phyloP scores from a whole-genome alignment of 2,888 invertebrate species.

The Xylocampa areola region DNA sequence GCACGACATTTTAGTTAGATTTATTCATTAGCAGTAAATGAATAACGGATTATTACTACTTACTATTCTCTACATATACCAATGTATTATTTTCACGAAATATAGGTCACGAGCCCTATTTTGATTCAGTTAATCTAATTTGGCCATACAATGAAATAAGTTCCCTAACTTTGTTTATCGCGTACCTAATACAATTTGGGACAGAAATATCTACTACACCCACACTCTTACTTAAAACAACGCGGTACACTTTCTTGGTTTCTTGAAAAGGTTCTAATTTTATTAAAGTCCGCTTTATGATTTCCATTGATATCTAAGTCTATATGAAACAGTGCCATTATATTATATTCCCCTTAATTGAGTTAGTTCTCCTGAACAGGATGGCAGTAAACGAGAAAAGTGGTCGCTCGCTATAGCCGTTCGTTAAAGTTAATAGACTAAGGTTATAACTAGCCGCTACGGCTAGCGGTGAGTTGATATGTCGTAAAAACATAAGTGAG shows the following conservation, averaged over 20 bases:
- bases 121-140: conserved; percentile 34
- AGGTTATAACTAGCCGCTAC: conserved; percentile 32
- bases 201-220: conserved; percentile 12
- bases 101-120: conserved; percentile 54
- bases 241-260: conserved; percentile 10
- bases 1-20: no score
- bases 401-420: conserved; percentile 61
- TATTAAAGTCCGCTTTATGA: conserved; percentile 3
- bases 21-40: no score
- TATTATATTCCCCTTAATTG: conserved; percentile 61
- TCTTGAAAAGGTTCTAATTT: conserved; percentile 5
- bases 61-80: conserved; percentile 66
- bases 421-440: conserved; percentile 66
- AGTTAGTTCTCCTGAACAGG: conserved; percentile 67
- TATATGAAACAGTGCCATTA: conserved; percentile 37
- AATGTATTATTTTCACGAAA: conserved; percentile 54
- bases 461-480: conserved; percentile 18
- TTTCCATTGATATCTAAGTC: conserved; percentile 15
- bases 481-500: conserved; percentile 25
- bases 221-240: conserved; percentile 6
- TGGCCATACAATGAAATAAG: conserved; percentile 15
- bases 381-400: conserved; percentile 72
- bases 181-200: conserved; percentile 19
- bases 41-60: conserved; percentile 68
- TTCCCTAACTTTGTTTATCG: conserved; percentile 31